Base-by-base conservation (phyloP, 2,888 invertebrate genomes). In the Orthosia incerta region DNA sequence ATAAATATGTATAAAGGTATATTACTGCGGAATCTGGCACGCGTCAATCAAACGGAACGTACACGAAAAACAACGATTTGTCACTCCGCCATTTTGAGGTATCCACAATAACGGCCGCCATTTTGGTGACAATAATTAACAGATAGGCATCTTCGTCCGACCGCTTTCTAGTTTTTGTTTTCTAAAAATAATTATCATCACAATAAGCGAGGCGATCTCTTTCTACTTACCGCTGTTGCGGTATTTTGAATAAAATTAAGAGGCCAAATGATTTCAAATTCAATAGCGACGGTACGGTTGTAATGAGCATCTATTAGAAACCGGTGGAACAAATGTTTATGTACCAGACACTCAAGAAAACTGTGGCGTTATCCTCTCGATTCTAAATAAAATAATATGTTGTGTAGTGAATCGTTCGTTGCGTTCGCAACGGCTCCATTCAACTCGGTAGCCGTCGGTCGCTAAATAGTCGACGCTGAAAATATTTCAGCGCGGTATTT, bases 101-200 rank as follows among this genome's bases (percentile, higher is more conserved):
- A 93, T 94, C 92, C 88, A 95, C 94, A 95, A 94, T 94, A 93
- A 93, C 88, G 85, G 91, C 92, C 91, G 93, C 95, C 95, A 95
- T 95, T 95, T 95, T 94, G 93, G 95, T 94, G 95, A 95, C 95
- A 95, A 95, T 95, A 96, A 96, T 96, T 96, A 95, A 95, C 95
- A 93, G 95, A 95, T 95, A 95, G 92, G 91, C 94, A 95, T 95
- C 94, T 92, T 90, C 90, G 91, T 84, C 80, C 91, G 93, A 89
- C 93, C 93, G 95, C 95, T 96, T 96, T 96, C 96, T 96, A 95
- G 94, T 95, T 95, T 94, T 95, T 95, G 96, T 96, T 95, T 95
- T 94, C 94, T 87, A 91, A 94, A 91, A 96, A 95, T 95, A 95
- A 96, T 96, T 96, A 96, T 95, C 96, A 96, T 96, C 84, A 96